A percentile compares a stretch with the other conserved stretches of the same genome.
These are phyloP conservation scores for Furcifer pardalis DNA, from an alignment of 2,797 vertebrate species.

Conservation along the genomic window DNA sequence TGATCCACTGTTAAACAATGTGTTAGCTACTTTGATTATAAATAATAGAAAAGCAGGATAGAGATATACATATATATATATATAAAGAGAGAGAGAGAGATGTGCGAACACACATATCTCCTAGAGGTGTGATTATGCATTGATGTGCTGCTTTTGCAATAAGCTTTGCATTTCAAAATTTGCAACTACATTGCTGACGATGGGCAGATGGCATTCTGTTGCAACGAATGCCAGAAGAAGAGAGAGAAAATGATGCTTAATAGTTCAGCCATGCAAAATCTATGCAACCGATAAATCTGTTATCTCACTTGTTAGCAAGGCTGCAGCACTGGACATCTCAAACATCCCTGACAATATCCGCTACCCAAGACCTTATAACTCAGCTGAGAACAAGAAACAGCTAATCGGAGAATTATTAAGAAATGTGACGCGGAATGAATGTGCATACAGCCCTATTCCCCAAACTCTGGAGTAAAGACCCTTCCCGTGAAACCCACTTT, in stretches of 20 bases:
- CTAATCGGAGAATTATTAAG: slow-evolving; percentile 68
- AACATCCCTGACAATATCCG: slow-evolving; percentile 52
- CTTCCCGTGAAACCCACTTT: slow-evolving; percentile 52
- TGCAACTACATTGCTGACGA: background rate
- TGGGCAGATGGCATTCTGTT: background rate
- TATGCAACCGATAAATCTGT: slow-evolving; percentile 67
- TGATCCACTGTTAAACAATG: background rate
- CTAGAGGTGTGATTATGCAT: too few species aligned
- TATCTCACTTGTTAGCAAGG: slow-evolving; percentile 70
- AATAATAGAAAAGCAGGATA: background rate
- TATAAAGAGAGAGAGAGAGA: too few species aligned
- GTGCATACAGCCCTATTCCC: background rate
- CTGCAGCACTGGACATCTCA: slow-evolving; percentile 36
- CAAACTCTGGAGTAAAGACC: slow-evolving; percentile 40
- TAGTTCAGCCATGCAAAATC: slow-evolving; percentile 55
- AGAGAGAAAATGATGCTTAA: slow-evolving; percentile 50
- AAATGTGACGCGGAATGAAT: slow-evolving; percentile 46
- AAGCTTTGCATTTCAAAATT: background rate
- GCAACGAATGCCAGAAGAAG: background rate
- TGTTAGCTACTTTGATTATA: background rate
- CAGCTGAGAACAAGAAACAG: slow-evolving; percentile 59
- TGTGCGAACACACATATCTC: too few species aligned
- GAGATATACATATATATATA: too few species aligned
- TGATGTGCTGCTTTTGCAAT: too few species aligned
- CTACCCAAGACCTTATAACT: slow-evolving; percentile 55